These are phyloP conservation scores for Agelas oroides DNA, from an alignment of 37 sponge, comb jelly and placozoan species.

Conservation along the genomic window DNA sequence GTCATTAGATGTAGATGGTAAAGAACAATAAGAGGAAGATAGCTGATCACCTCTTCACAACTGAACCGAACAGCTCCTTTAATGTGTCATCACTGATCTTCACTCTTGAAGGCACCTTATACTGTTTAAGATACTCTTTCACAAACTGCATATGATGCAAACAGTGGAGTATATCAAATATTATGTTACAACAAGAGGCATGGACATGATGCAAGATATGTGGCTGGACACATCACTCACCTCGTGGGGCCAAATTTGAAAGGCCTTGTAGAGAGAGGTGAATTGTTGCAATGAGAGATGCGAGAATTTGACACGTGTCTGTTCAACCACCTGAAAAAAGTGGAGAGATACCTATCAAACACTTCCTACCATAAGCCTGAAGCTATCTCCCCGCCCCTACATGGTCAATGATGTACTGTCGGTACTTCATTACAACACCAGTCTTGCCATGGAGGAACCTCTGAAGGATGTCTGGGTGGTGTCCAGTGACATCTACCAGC, in stretches of 20 bases:
- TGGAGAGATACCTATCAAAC: no score
- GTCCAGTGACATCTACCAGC: constrained; percentile 43
- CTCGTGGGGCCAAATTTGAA: constrained; percentile 36
- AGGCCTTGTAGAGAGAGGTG: constrained; percentile 51
- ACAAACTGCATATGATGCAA: constrained; percentile 32
- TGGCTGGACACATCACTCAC: constrained; percentile 1
- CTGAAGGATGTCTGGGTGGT: constrained; percentile 3
- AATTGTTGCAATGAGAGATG: constrained; percentile 45
- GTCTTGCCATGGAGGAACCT: constrained; percentile 8
- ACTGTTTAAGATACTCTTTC: constrained; percentile 37
- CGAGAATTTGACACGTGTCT: constrained; percentile 20
- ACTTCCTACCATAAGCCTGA: no score
- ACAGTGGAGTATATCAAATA: background rate
- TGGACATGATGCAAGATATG: no score
- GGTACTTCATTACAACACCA: constrained; percentile 18
- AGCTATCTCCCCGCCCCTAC: no score
- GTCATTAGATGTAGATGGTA: no score
- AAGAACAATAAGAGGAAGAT: background rate
- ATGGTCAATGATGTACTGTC: constrained; percentile 3
- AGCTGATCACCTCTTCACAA: background rate
- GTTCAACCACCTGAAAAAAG: constrained; percentile 17
- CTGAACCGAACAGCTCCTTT: constrained; percentile 41
- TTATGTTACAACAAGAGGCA: no score
- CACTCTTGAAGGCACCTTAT: constrained; percentile 17
- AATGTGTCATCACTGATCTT: constrained; percentile 54